Percentiles rank a stretch among this genome's conserved stretches.
phyloP scores from a whole-genome alignment of 2,888 invertebrate species.

The Seira sanloemensis region DNA sequence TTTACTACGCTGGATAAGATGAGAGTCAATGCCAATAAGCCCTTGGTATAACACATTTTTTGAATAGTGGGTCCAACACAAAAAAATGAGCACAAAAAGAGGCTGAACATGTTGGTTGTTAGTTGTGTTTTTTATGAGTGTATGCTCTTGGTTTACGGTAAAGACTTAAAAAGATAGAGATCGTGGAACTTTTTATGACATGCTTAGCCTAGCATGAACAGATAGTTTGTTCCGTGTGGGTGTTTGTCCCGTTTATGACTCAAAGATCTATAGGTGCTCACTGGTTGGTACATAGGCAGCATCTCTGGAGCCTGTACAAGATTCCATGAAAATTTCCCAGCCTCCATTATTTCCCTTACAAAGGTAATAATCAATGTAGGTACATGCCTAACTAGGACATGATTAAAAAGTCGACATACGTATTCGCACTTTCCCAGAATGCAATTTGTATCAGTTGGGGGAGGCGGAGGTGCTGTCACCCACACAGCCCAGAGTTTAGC shows the following conservation, averaged over 20 bases:
- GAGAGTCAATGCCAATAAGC: constrained; percentile 6
- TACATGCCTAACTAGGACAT: neutral
- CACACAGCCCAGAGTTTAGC: neutral
- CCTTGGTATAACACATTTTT: neutral
- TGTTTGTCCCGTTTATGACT: constrained; percentile 6
- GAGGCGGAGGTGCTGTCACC: neutral
- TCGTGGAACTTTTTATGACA: constrained; percentile 65
- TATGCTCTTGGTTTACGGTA: neutral
- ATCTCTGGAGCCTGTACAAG: neutral
- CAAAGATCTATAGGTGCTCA: neutral
- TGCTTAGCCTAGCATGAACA: constrained; percentile 65
- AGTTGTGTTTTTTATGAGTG: constrained; percentile 12
- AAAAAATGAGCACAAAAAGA: neutral
- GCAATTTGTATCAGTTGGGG: constrained; percentile 9
- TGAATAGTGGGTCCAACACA: neutral
- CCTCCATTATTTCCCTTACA: neutral
- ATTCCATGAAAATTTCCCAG: neutral
- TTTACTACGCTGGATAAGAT: too few species aligned
- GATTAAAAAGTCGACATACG: constrained; percentile 1
- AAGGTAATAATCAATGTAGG: neutral
- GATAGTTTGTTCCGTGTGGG: constrained; percentile 51
- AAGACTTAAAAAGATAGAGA: constrained; percentile 50
- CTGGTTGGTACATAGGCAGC: neutral
- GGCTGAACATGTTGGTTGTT: constrained; percentile 3
- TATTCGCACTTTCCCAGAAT: neutral